phyloP scores from a whole-genome alignment of 2,113 vertebrate species.

The Chloropsis hardwickii region DNA sequence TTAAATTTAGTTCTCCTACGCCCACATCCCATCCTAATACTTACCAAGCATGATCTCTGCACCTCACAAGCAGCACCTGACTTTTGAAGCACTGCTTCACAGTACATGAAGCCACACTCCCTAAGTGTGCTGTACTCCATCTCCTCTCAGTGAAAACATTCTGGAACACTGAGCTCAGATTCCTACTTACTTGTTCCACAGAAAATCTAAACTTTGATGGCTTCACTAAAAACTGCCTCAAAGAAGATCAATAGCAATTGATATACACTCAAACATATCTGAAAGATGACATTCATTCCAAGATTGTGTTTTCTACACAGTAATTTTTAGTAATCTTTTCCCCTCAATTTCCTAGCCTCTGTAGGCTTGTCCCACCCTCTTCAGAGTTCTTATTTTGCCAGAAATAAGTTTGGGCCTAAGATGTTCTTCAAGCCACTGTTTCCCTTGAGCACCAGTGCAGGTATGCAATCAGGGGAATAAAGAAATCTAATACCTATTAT shows the following conservation, averaged over 20 bases:
- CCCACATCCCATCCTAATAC: not conserved
- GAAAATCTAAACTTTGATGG: not conserved
- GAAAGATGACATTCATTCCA: not conserved
- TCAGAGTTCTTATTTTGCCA: not conserved
- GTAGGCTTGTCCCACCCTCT: not conserved
- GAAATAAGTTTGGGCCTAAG: not conserved
- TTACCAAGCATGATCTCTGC: not conserved
- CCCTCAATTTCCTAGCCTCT: not conserved
- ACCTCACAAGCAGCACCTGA: not conserved
- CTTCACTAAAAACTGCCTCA: not conserved
- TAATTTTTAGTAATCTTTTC: not conserved
- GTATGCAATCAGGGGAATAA: not conserved
- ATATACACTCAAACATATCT: not conserved
- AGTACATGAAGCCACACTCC: not conserved
- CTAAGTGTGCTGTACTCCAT: fast-evolving
- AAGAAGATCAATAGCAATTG: not conserved
- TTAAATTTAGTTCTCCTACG: not conserved
- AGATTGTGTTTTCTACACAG: not conserved
- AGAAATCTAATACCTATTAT: not conserved
- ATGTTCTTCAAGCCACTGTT: not conserved
- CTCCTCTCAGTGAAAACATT: not conserved
- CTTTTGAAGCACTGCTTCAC: not conserved
- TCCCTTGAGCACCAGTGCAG: not conserved
- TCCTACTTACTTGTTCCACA: not conserved
- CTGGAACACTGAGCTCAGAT: not conserved